Conservation (phyloP, 2,888 invertebrate genomes). For the Pyrrhosoma nymphula region DNA sequence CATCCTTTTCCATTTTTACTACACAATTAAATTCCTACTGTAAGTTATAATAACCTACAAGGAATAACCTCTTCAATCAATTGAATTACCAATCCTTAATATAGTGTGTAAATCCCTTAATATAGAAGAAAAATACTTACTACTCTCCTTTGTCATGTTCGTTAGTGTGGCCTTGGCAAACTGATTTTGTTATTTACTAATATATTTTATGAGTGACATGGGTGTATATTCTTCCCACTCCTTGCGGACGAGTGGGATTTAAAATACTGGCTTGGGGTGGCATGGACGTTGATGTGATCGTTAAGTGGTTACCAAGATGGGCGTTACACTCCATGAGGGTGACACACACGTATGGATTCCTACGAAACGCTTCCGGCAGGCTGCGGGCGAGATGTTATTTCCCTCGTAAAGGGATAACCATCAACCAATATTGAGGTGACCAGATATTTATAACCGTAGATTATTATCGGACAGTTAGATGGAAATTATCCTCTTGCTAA, state of each 20-base stretch:
- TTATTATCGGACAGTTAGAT: too few relatives aligned
- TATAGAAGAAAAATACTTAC: too few relatives aligned
- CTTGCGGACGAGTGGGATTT: background rate
- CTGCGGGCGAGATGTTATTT: background rate
- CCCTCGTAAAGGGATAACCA: background rate
- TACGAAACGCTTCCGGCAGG: background rate
- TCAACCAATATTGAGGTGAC: too few relatives aligned
- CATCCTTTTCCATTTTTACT: too few relatives aligned
- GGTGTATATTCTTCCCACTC: background rate
- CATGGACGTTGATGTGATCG: slow-evolving; percentile 4
- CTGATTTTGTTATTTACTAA: background rate
- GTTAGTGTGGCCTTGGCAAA: background rate
- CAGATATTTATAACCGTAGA: background rate
- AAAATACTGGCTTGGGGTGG: background rate
- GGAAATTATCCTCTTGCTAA: too few relatives aligned
- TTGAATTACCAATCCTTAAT: too few relatives aligned
- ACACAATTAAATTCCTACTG: too few relatives aligned
- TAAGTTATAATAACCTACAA: too few relatives aligned
- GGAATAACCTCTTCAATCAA: too few relatives aligned
- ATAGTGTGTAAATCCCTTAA: too few relatives aligned
- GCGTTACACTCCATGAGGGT: background rate
- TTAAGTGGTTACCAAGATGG: background rate
- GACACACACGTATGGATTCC: background rate
- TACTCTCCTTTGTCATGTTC: too few relatives aligned
- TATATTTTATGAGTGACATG: background rate